Percentiles rank a stretch among this genome's conserved stretches.
Conservation (phyloP, 37 sponge, comb jelly and placozoan genomes). For the Beroe forskalii region DNA sequence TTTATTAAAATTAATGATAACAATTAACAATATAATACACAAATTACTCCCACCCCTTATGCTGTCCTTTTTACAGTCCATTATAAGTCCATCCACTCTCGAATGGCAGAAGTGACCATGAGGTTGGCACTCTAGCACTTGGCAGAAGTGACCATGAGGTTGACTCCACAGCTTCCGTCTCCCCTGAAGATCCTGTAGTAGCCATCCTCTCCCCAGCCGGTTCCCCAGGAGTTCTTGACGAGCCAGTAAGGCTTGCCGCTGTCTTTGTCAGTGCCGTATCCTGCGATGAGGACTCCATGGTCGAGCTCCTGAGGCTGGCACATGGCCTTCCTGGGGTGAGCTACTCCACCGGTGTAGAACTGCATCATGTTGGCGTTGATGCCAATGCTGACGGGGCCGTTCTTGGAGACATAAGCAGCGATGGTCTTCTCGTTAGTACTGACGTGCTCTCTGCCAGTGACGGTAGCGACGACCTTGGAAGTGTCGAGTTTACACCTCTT, state of each 20-base stretch:
- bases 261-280: slow-evolving; percentile 16
- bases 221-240: slow-evolving; percentile 69
- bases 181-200: slow-evolving; percentile 56
- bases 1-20: too few relatives aligned
- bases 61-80: too few relatives aligned
- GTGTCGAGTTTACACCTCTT: slow-evolving; percentile 60
- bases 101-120: too few relatives aligned
- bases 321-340: slow-evolving; percentile 12
- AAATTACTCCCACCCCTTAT: too few relatives aligned
- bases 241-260: slow-evolving; percentile 73
- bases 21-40: too few relatives aligned
- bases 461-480: slow-evolving; percentile 54
- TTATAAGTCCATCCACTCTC: too few relatives aligned
- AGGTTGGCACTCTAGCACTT: slow-evolving; percentile 3
- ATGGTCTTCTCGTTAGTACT: slow-evolving; percentile 59
- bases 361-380: slow-evolving; percentile 66
- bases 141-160: slow-evolving; percentile 57
- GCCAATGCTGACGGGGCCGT: slow-evolving; percentile 66
- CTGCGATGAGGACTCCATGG: slow-evolving; percentile 56
- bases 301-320: slow-evolving; percentile 1
- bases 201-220: slow-evolving; percentile 50
- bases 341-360: slow-evolving; percentile 60
- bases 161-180: slow-evolving; percentile 46
- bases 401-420: slow-evolving; percentile 32
- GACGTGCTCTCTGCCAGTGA: slow-evolving; percentile 42